Base-by-base conservation (phyloP, 2,888 invertebrate genomes). In the Pachydiplax longipennis region DNA sequence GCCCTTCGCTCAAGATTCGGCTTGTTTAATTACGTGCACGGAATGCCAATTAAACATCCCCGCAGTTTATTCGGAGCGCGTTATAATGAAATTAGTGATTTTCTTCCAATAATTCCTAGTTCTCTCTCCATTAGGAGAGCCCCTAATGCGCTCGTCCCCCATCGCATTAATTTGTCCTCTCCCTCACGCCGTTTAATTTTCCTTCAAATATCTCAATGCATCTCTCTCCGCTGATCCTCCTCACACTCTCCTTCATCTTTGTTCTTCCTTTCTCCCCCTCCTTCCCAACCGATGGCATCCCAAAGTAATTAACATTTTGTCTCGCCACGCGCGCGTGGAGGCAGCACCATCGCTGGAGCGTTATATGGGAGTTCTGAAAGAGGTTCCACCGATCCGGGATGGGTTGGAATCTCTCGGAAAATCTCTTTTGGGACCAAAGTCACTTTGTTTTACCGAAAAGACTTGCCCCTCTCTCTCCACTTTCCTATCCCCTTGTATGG, bases 221-320 rank as follows among this genome's bases (percentile, higher is more conserved):
- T 31, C 73, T 31, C 73, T 13, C 65, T 25, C 2, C n/a, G 25
- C n/a, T 65, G 65, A 65, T 73, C 73, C 61, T 61, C 8, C n/a
- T 61, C 61, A 5, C 61, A 18, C n/a, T n/a, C 61, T n/a, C 13
- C 73, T 13, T 73, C 73, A 31, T 31, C 31, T 73, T 73, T 31
- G 31, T 25, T 13, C 73, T 31, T 13, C 31, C 31, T 31, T 31
- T 73, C 31, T 12, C 31, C 12, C 31, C 13, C 31, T 22, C 31
- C 65, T 5, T n/a, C 25, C 25, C 65, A 13, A 25, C 65, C 25
- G 31, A 31, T 73, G 73, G 25, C 73, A 73, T 73, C 73, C 73
- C 73, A 73, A 73, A 73, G 73, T 73, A 73, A 73, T 73, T 73
- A 73, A 73, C 73, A 73, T 73, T 73, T 73, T 73, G 73, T 73